These are phyloP conservation scores for Sycophila sp. DNA, from an alignment of 1,140 invertebrate genomes.

Conservation along the genomic window DNA sequence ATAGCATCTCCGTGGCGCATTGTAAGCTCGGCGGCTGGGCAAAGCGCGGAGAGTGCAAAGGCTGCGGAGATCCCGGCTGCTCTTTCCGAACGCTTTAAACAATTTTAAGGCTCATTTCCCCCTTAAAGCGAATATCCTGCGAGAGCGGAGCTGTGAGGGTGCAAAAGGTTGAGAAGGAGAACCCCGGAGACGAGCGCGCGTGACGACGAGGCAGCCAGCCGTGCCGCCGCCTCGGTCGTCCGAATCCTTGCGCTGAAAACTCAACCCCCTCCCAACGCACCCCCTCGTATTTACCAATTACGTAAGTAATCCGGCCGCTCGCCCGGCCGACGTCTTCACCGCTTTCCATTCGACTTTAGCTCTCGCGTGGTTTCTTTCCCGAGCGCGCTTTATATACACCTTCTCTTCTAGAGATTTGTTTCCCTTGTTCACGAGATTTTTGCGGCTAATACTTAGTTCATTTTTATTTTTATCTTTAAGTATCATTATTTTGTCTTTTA, in stretches of 20 bases:
- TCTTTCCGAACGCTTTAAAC: constrained; percentile 64
- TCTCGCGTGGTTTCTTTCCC: no score
- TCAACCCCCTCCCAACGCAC: no score
- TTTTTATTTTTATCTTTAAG: no score
- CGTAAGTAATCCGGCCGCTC: constrained; percentile 64
- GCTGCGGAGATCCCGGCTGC: neutral
- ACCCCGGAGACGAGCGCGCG: constrained; percentile 22
- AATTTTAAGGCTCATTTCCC: constrained; percentile 69
- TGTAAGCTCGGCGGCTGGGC: constrained; percentile 38
- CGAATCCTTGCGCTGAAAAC: neutral
- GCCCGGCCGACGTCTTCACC: constrained; percentile 39
- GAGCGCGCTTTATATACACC: no score
- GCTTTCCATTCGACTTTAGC: constrained; percentile 54
- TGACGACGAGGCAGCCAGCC: constrained; percentile 48
- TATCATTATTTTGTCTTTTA: neutral
- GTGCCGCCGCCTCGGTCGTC: constrained; percentile 35
- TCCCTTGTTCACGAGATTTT: no score
- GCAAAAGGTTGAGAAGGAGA: constrained; percentile 30
- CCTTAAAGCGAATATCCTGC: constrained; percentile 65
- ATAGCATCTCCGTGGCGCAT: neutral
- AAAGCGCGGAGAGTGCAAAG: neutral
- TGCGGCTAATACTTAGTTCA: no score
- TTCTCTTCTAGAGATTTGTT: no score
- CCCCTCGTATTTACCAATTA: constrained; percentile 67
- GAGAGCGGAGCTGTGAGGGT: constrained; percentile 39